Conservation (phyloP, 1,140 invertebrate species). For the Cydia pomonella region DNA sequence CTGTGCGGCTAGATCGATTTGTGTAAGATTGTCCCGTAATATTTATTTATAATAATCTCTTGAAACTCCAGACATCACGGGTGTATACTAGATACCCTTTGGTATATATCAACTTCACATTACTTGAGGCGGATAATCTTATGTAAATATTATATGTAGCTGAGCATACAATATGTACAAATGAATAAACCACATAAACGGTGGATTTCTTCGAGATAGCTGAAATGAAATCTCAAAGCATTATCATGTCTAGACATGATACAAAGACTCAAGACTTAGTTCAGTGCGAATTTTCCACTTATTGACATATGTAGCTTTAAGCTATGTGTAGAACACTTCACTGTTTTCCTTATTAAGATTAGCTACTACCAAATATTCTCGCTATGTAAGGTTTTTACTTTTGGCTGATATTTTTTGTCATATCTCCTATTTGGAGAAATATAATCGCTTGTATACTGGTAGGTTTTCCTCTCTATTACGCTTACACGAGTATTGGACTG, state of each 20-base stretch:
- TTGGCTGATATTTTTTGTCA: background rate
- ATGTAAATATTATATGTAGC: background rate
- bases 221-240: background rate
- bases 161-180: background rate
- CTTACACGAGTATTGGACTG: background rate
- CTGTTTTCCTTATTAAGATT: background rate
- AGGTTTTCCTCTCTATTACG: constrained; percentile 1
- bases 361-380: background rate
- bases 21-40: too few relatives aligned
- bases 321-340: background rate
- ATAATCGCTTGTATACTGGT: background rate
- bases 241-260: constrained; percentile 12
- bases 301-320: background rate
- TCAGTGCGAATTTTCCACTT: too few relatives aligned
- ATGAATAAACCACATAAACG: background rate
- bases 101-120: background rate
- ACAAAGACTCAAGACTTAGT: too few relatives aligned
- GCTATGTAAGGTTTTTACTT: background rate
- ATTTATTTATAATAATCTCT: too few relatives aligned
- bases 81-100: too few relatives aligned
- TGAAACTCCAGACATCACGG: too few relatives aligned
- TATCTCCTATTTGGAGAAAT: background rate
- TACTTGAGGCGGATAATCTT: background rate
- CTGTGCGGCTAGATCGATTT: too few relatives aligned
- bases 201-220: background rate